Percentiles rank a stretch among this genome's conserved stretches.
These are phyloP conservation scores for Eustalomyia histrio DNA, from an alignment of 2,888 invertebrate species.

Conservation along the genomic window DNA sequence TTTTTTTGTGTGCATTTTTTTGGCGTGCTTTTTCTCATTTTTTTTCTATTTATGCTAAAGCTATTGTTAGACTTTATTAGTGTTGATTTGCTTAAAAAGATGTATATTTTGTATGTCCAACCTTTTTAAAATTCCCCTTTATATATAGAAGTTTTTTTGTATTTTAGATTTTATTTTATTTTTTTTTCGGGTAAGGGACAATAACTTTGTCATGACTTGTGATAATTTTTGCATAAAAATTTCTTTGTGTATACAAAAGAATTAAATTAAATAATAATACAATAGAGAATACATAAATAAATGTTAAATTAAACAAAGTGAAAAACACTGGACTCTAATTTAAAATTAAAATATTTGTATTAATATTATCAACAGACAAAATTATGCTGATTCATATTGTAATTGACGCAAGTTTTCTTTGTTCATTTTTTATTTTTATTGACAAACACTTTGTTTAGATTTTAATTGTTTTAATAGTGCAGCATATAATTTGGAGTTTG, in stretches of 20 bases:
- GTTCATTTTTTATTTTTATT: no score
- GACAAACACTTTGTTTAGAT: no score
- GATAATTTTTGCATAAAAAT: constrained; percentile 32
- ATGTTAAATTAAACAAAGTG: constrained; percentile 24
- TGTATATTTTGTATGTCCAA: constrained; percentile 12
- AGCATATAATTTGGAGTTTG: not conserved
- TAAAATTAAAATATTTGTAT: not conserved
- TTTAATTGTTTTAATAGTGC: not conserved
- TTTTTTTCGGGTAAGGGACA: no score
- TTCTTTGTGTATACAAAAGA: constrained; percentile 28
- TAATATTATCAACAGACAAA: not conserved
- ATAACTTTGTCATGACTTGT: constrained; percentile 34
- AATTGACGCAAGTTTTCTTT: no score
- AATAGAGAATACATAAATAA: not conserved
- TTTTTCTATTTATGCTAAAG: constrained; percentile 7
- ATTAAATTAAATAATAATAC: constrained; percentile 6
- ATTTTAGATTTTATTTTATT: no score
- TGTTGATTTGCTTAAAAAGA: constrained; percentile 37
- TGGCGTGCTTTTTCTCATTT: not conserved
- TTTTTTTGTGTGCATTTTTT: constrained; percentile 1
- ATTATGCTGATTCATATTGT: no score
- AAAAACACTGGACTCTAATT: not conserved
- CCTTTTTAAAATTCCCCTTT: constrained; percentile 7
- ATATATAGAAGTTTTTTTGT: not conserved
- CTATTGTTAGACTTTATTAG: constrained; percentile 35